phyloP scores from a whole-genome alignment of 2,888 invertebrate species.

The Pristionchus japonicus region DNA sequence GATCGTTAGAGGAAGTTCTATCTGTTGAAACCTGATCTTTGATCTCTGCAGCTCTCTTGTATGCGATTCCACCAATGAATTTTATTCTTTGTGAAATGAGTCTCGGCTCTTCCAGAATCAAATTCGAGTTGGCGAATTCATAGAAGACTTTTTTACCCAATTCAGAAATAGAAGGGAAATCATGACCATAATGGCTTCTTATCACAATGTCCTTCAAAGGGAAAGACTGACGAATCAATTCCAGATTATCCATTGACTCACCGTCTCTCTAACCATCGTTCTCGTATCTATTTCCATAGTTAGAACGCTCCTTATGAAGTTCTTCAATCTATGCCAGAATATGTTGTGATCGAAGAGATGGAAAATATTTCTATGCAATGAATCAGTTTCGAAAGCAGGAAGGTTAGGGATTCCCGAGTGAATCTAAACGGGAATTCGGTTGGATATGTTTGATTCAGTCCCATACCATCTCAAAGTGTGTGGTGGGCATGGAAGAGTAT shows the following conservation, averaged over 20 bases:
- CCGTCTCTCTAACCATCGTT: conserved; percentile 2
- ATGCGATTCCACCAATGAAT: conserved; percentile 15
- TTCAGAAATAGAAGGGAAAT: neutral
- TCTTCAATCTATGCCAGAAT: neutral
- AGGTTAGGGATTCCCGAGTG: conserved; percentile 22
- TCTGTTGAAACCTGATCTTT: neutral
- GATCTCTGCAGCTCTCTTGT: neutral
- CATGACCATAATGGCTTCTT: neutral
- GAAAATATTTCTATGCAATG: neutral
- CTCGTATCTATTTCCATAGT: neutral
- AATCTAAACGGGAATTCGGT: neutral
- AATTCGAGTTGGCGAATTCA: conserved; percentile 21
- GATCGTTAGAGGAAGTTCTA: no score
- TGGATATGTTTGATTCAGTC: neutral
- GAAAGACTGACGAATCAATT: neutral
- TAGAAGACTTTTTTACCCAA: conserved; percentile 1
- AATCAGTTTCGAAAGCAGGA: neutral
- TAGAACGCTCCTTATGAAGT: neutral
- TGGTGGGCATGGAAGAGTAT: neutral
- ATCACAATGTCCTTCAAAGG: neutral
- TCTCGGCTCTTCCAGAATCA: neutral
- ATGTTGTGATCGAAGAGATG: neutral
- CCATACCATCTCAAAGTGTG: neutral
- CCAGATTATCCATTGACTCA: neutral
- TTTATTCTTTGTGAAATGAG: neutral